phyloP scores from a whole-genome alignment of 2,113 vertebrate species.

The Pardalotus punctatus region DNA sequence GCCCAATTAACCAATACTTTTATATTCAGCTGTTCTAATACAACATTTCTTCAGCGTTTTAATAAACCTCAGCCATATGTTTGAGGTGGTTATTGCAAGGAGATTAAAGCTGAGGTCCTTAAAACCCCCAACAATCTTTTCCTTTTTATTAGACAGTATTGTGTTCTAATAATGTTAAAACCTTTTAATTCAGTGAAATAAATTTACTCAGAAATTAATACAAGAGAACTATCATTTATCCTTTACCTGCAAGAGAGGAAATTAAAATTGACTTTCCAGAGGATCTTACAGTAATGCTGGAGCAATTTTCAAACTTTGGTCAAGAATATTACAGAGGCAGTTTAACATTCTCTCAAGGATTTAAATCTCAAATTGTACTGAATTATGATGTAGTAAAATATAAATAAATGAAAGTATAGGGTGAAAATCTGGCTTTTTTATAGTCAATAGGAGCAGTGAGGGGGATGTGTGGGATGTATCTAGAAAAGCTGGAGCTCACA shows the following conservation, averaged over 20 bases:
- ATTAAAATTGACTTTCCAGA: conserved; percentile 29
- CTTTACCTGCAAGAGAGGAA: conserved; percentile 9
- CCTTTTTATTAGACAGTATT: conserved; percentile 21
- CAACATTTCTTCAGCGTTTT: neutral
- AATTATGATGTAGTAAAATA: neutral
- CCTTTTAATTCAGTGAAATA: conserved; percentile 42
- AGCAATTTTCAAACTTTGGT: neutral
- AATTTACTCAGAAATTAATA: conserved; percentile 41
- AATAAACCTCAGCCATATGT: conserved; percentile 12
- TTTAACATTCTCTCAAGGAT: neutral
- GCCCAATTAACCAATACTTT: neutral
- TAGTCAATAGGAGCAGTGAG: neutral
- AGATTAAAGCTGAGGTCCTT: conserved; percentile 13
- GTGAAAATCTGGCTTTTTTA: neutral
- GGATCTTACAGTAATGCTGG: neutral
- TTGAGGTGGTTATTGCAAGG: conserved; percentile 26
- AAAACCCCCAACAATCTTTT: neutral
- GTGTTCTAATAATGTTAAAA: conserved; percentile 26
- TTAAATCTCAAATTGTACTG: neutral
- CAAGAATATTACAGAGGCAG: neutral
- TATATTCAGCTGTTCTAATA: neutral
- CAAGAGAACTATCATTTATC: neutral
- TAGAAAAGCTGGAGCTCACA: neutral
- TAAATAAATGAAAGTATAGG: neutral
- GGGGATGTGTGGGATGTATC: neutral